Percentiles rank a stretch among this genome's conserved stretches.
Evolutionary conservation across 2,888 invertebrate species (phyloP).

Genomic region (Mayetiola destructor): DNA sequence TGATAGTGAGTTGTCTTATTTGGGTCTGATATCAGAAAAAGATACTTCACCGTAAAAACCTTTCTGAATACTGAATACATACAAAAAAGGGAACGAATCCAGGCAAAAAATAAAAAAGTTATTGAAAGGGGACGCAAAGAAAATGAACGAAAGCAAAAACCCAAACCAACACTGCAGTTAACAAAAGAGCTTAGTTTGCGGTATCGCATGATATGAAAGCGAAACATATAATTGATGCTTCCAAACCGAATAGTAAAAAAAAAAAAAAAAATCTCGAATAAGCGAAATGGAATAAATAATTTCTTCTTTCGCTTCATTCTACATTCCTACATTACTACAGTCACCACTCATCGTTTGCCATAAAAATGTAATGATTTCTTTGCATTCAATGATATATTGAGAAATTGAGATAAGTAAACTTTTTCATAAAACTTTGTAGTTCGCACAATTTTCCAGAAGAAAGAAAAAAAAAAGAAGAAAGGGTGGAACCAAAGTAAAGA

Average conservation of each 20-base stretch:
- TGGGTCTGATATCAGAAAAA: not conserved
- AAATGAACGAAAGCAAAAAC: not conserved
- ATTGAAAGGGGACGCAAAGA: not conserved
- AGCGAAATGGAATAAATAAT: too few species aligned
- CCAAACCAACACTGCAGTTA: not conserved
- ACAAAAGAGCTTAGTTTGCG: constrained; percentile 3
- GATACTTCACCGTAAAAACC: not conserved
- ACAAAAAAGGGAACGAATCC: not conserved
- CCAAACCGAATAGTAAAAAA: not conserved
- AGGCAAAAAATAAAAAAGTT: not conserved
- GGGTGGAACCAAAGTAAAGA: not conserved
- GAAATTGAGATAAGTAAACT: not conserved
- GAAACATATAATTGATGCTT: not conserved
- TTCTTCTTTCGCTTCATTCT: too few species aligned
- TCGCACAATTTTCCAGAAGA: not conserved
- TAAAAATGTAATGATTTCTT: not conserved
- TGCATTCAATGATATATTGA: too few species aligned
- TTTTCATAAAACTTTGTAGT: not conserved
- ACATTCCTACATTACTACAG: not conserved
- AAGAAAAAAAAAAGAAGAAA: not conserved
- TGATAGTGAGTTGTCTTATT: not conserved
- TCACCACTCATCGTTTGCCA: not conserved
- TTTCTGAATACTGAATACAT: not conserved
- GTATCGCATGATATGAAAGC: not conserved
- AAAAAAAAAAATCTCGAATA: not conserved